Evolutionary conservation across 2,113 vertebrate species (phyloP), one percentile per base, ranked within the genome.

Genomic region (Phylloscopus whistleri): DNA sequence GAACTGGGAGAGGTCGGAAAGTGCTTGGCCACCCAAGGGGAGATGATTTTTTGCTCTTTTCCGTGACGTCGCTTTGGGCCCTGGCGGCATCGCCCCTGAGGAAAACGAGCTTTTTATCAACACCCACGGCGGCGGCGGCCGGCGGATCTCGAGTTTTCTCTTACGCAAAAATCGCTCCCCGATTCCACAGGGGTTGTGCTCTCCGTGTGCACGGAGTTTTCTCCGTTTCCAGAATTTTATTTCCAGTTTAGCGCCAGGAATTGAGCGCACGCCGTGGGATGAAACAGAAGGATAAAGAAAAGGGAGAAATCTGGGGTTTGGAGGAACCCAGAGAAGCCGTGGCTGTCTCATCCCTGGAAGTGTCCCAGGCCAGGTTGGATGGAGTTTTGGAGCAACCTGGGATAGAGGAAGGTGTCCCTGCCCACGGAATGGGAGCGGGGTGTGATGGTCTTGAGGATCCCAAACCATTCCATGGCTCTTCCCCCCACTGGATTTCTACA

Each of bases 121-220:
- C 59, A 13, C 51, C 51, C 51, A 23, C 8, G 1, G 15, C 0
- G 3, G n/a, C 49, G n/a, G 39, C 82, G 55, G 59, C 3, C 8
- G 56, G 69, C 4, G 59, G 30, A 66, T 49, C 70, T 30, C 1
- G 5, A 16, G 69, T 21, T 28, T 64, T 39, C 64, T 6, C 41
- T 41, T 24, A 41, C 41, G 43, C 35, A n/a, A 56, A 66, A 74
- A 6, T 6, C 20, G 3, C 48, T 56, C 70, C n/a, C 41, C 0
- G 28, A 64, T 48, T 48, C 69, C 51, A 20, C 41, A 6, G 59
- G 69, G 69, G n/a, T 8, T n/a, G 49, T 4, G 59, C 3, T 73
- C 81, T 64, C 58, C 39, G 1, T 0, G 10, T 41, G 39, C 39
- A 48, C 1, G 0, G 68, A 53, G 17, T 16, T 46, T 33, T 2